These are phyloP conservation scores for Epinephelus lanceolatus DNA, from an alignment of 2,113 vertebrate genomes.

Conservation along the genomic window DNA sequence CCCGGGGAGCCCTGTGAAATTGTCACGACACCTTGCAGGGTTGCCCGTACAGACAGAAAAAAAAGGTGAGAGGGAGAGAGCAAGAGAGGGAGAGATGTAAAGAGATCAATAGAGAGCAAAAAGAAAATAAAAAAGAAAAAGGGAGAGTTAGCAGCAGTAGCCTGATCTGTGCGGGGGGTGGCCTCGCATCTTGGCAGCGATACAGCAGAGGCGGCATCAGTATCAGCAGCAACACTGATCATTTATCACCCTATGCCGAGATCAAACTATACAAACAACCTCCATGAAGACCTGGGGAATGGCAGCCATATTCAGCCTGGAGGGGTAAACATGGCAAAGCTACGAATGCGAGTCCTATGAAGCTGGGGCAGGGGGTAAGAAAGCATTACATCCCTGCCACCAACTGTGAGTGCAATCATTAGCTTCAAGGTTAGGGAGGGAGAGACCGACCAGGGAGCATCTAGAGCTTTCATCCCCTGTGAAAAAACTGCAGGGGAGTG, in stretches of 20 bases:
- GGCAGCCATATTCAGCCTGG: constrained; percentile 56
- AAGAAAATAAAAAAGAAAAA: constrained; percentile 36
- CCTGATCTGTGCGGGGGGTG: constrained; percentile 56
- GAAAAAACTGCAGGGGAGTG: constrained; percentile 37
- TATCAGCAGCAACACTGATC: constrained; percentile 63
- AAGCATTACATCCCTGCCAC: constrained; percentile 50
- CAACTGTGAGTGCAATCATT: constrained; percentile 72
- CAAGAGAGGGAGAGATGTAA: constrained; percentile 10
- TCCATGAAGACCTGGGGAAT: constrained; percentile 62
- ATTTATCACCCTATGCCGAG: constrained; percentile 71
- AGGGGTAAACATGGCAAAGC: constrained; percentile 65
- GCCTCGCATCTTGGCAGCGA: constrained; percentile 62
- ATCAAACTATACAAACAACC: constrained; percentile 76
- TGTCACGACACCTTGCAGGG: constrained; percentile 57
- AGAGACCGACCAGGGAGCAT: constrained; percentile 31
- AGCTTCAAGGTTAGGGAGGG: constrained; percentile 63
- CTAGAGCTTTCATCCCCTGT: constrained; percentile 59
- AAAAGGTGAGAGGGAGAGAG: neutral
- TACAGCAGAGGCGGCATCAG: constrained; percentile 53
- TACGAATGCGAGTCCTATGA: constrained; percentile 47
- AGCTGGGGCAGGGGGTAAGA: constrained; percentile 47
- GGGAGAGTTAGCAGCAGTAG: constrained; percentile 27
- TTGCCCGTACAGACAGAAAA: constrained; percentile 25
- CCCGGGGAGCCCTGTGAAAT: constrained; percentile 50
- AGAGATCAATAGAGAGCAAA: constrained; percentile 39